Evolutionary conservation across 2,797 vertebrate genomes (phyloP), one percentile per base, ranked within the genome.

Genomic region (Scarus forsteni): DNA sequence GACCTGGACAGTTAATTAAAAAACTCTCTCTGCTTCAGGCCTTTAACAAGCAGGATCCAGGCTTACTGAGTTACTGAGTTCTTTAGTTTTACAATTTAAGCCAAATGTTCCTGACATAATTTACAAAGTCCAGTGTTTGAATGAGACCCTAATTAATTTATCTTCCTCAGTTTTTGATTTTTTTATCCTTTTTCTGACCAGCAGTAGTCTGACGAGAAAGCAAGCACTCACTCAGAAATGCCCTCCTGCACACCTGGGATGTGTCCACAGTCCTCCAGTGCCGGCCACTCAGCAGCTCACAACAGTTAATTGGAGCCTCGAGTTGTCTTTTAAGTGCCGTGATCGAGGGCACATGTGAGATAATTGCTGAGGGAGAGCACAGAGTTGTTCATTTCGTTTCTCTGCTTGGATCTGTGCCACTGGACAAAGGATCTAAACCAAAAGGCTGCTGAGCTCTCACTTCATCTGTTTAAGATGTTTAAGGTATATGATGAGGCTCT

Each of bases 351-450:
- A 81, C 52, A 8, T 56, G 59, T 57, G 56, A 3, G 27, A 67
- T 83, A 70, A 80, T 73, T 65, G 71, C 74, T 71, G 62, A 83
- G 64, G 57, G 67, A 78, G 77, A 68, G 60, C n/a, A 8, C 61
- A 80, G 73, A 51, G 80, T 58, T 74, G 70, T 56, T 80, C 75
- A 1, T 80, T 70, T 65, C 38, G 44, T 59, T 62, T 40, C 46
- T 40, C 59, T 6, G 54, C 60, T 75, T 50, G 46, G 77, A 72
- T 77, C 27, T 40, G 56, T 15, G n/a, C 66, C 54, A 40, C 73
- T 66, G 77, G 74, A 77, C 74, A 71, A 38, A 9, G 63, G 60
- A 62, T 54, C 10, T 60, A 55, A 80, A 65, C 63, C 70, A 51
- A 60, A 11, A 34, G 60, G 66, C 56, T 18, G 54, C 72, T 66